A percentile compares a stretch with the other conserved stretches of the same genome.
Evolutionary conservation across 2,113 vertebrate species (phyloP).

Genomic region (Colinus virginianus): DNA sequence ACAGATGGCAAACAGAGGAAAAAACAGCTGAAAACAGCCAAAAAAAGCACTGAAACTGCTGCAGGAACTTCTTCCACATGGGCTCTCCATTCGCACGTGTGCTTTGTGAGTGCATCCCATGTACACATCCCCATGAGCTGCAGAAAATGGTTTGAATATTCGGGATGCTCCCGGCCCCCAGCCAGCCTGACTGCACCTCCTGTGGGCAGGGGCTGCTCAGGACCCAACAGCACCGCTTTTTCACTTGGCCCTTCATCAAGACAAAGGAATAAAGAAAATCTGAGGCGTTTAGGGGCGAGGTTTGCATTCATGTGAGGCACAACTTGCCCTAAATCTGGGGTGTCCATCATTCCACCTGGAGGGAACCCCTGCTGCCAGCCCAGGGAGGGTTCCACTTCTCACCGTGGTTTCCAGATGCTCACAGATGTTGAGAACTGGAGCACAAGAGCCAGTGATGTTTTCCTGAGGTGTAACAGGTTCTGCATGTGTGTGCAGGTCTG

Average conservation of each 20-base stretch:
- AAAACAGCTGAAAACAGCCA: not conserved
- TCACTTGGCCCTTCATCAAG: not conserved
- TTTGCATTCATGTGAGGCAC: not conserved
- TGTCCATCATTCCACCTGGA: not conserved
- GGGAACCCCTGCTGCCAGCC: not conserved
- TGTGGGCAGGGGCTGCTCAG: not conserved
- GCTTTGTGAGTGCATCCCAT: not conserved
- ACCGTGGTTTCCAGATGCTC: not conserved
- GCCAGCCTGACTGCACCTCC: not conserved
- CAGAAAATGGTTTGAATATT: rapidly evolving
- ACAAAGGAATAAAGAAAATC: not conserved
- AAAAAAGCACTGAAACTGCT: not conserved
- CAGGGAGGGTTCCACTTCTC: not conserved
- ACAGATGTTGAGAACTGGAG: not conserved
- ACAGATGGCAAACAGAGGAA: not conserved
- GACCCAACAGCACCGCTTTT: too few species aligned
- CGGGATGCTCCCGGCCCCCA: rapidly evolving
- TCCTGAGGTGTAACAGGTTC: not conserved
- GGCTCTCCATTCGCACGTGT: rapidly evolving
- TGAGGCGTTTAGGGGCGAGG: not conserved
- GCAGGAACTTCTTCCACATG: not conserved
- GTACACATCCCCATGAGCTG: not conserved
- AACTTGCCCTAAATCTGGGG: too few species aligned
- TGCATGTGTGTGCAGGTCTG: not conserved
- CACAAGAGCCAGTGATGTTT: not conserved